Evolutionary conservation across 2,113 vertebrate species (phyloP).

Genomic region (Lamprologus lemairii): DNA sequence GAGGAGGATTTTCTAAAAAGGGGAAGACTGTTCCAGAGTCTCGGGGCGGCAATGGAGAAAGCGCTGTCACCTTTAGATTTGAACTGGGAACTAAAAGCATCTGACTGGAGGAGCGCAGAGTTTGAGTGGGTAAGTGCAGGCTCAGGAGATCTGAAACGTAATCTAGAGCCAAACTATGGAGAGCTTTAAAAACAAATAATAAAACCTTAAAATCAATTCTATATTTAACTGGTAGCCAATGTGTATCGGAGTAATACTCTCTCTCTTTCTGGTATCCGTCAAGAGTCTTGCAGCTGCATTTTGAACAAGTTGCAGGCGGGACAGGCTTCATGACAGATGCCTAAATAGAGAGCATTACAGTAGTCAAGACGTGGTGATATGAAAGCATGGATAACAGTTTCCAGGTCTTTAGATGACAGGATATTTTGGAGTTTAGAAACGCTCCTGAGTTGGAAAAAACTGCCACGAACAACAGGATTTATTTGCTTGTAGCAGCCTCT

Average conservation of each 20-base stretch:
- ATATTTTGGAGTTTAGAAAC: no score
- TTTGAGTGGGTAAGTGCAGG: not conserved
- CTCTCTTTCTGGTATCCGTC: not conserved
- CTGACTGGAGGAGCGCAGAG: not conserved
- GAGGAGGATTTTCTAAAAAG: fast-evolving
- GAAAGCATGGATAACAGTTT: no score
- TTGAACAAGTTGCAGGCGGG: not conserved
- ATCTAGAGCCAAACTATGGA: not conserved
- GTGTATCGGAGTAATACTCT: not conserved
- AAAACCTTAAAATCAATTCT: not conserved
- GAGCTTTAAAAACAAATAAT: not conserved
- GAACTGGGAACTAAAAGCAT: not conserved
- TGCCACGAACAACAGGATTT: fast-evolving
- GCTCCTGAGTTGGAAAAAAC: not conserved
- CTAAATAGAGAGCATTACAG: not conserved
- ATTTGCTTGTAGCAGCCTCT: not conserved
- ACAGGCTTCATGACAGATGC: not conserved
- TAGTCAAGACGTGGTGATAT: not conserved
- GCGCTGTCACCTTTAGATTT: not conserved
- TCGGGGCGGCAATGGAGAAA: fast-evolving
- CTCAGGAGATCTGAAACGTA: not conserved
- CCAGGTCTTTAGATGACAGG: no score
- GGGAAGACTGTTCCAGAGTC: not conserved
- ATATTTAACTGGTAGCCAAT: not conserved
- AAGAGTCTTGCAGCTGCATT: not conserved